Evolutionary conservation across 2,888 invertebrate genomes (phyloP), one percentile per base, ranked within the genome.

Genomic region (Fragum fragum): DNA sequence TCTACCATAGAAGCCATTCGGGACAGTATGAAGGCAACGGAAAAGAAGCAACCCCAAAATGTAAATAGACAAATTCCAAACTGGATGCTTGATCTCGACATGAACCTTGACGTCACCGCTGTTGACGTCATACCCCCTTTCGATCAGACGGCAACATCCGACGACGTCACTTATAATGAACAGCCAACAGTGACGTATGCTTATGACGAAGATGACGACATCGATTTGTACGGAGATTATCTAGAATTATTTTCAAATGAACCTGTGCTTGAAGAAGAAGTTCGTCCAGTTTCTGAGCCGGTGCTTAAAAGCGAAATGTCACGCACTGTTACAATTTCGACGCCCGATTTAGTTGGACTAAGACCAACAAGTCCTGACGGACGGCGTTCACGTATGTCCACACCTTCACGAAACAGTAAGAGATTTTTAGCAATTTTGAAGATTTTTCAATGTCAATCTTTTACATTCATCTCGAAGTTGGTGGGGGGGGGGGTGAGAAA

Each of bases 81-180:
- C 11, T 85, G 85, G 85, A 66, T 85, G 79, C 23, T 85, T 39
- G 76, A 81, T 69, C 53, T 85, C 63, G 85, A 85, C 57, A 74
- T 85, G 16, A 85, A 85, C 63, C 74, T 85, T 53, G 85, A 85
- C 61, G 77, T 85, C 26, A 69, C 81, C 18, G 53, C 81, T 28
- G 72, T 77, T 52, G 85, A 85, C 42, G 72, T 77, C 1, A 81
- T 85, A 42, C 81, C 85, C 28, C 79, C 81, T 14, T 85, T 79
- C 52, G 71, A 73, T 14, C 28, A 68, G 6, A 28, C 36, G 16
- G 21, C 21, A 21, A 21, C 36, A 1, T 55, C 47, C n/a, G 32
- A 47, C 6, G 47, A 26, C 18, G 80, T 78, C 61, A 79, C 85
- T 7, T 85, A 57, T 69, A 66, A 42, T 7, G 73, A 76, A 69